Base-by-base conservation (phyloP, 2,797 vertebrate genomes). In the Rhynchotus rufescens region DNA sequence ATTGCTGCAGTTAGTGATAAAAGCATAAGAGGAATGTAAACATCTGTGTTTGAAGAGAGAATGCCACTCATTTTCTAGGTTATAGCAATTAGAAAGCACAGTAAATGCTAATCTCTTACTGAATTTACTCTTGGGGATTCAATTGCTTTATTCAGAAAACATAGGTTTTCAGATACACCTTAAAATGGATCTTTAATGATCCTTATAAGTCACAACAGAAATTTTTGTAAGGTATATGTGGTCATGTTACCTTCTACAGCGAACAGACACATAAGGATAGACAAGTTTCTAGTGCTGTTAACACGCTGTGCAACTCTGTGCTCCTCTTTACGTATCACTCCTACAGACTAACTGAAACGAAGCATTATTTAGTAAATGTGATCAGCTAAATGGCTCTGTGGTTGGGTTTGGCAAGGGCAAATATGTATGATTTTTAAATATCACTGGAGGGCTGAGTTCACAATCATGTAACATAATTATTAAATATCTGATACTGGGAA, bases 1-100 rank as follows among this genome's bases (percentile, higher is more conserved):
- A 93, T 91, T 95, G 62, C 83, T 94, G 90, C 82, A 4, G 49
- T 90, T 95, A 74, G 80, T 92, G 88, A 94, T 95, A 94, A 94
- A 95, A 94, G 88, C 79, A 0, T 54, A 59, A 79, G 49, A 76
- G 59, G 77, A 93, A 62, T 67, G 77, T 92, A 94, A 95, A 96
- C 89, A 90, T 94, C 90, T 93, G 83, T 86, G 84, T 94, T 79
- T 49, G 88, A 81, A 86, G 80, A 86, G 67, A 84, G 68, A 89
- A 59, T 3, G 9, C 6, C 4, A 73, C 71, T 91, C 74, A 47
- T 94, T 94, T 95, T 88, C 86, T 84, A 59, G 66, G 68, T 73
- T 92, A 49, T 62, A 72, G 42, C 80, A 92, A 80, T 88, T 90
- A 90, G 86, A 89, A 86, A 83, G 71, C 90, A 47, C 21, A 60